phyloP scores from a whole-genome alignment of 2,888 invertebrate genomes.

The Candidula unifasciata region DNA sequence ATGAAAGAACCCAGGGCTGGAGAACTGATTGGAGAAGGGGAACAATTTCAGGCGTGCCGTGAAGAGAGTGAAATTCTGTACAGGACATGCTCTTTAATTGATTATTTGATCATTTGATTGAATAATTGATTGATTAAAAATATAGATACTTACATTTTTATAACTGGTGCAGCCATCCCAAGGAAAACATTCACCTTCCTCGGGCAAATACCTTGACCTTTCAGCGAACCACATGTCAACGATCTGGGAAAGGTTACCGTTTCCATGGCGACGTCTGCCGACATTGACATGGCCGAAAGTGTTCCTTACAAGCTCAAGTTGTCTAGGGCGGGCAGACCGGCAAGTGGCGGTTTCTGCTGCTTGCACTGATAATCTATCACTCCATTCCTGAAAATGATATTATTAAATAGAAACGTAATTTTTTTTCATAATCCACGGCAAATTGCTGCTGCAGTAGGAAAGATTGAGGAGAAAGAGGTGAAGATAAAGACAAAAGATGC shows the following conservation, averaged over 20 bases:
- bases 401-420: no score
- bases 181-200: conserved; percentile 24
- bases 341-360: neutral
- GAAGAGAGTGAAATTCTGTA: no score
- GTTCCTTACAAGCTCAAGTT: neutral
- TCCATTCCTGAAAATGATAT: conserved; percentile 18
- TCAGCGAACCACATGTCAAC: neutral
- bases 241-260: neutral
- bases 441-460: no score
- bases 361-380: neutral
- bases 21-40: no score
- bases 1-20: no score
- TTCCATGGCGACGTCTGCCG: neutral
- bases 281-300: conserved; percentile 5
- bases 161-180: conserved; percentile 13
- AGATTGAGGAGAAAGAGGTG: no score
- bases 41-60: no score
- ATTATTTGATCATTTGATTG: no score
- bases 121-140: no score
- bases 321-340: neutral
- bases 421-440: no score
- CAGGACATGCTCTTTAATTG: no score
- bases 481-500: no score
- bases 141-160: conserved; percentile 25
- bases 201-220: neutral